These are phyloP conservation scores for Chiloscyllium plagiosum DNA, from an alignment of 2,113 vertebrate species.

Conservation along the genomic window DNA sequence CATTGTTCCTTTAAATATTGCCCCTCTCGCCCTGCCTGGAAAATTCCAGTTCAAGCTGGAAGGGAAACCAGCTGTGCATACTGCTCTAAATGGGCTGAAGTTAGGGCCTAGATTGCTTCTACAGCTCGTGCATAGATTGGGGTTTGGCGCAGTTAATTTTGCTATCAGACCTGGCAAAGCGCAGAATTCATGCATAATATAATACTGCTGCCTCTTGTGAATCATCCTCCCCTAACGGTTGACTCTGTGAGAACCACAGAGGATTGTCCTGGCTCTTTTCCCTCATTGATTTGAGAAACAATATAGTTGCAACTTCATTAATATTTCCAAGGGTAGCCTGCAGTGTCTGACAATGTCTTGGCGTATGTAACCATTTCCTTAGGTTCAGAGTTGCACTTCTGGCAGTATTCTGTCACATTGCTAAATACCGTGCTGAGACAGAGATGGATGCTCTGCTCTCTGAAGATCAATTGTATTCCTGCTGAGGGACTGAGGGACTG, in stretches of 20 bases:
- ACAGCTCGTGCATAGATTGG: background rate
- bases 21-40: background rate
- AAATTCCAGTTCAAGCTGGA: background rate
- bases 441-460: background rate
- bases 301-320: constrained; percentile 9
- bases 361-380: background rate
- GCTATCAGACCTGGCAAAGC: background rate
- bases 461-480: background rate
- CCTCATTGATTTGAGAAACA: background rate
- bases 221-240: too few species aligned
- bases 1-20: background rate
- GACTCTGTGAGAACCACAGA: too few species aligned
- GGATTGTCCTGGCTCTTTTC: background rate
- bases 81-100: background rate
- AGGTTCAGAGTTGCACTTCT: background rate
- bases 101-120: background rate
- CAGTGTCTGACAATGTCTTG: background rate
- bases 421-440: constrained; percentile 28
- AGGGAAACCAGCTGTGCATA: background rate
- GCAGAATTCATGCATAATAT: background rate
- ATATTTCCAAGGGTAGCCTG: background rate
- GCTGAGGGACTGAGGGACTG: background rate
- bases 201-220: background rate
- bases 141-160: background rate
- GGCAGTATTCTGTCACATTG: constrained; percentile 6